These are phyloP conservation scores for Didymodactylos carnosus DNA, from an alignment of 2,888 invertebrate species.

Conservation along the genomic window DNA sequence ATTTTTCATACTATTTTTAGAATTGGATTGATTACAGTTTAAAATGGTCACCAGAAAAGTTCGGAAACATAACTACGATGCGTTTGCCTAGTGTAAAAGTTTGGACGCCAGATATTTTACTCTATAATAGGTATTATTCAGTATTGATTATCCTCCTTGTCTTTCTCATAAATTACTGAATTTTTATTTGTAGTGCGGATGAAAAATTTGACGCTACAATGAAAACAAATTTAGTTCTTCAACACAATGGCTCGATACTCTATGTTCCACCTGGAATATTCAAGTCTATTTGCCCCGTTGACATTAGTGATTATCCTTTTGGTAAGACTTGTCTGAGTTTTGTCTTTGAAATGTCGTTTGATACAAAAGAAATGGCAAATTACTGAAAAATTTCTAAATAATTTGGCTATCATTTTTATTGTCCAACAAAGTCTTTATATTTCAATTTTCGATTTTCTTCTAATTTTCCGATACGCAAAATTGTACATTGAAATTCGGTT, in stretches of 20 bases:
- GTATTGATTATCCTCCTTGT: too few species aligned
- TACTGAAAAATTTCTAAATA: too few species aligned
- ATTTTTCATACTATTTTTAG: neutral
- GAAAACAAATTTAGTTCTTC: constrained; percentile 88
- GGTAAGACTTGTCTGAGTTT: neutral
- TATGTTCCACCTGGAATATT: constrained; percentile 97
- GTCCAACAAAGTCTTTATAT: too few species aligned
- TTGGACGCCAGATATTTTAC: constrained; percentile 7
- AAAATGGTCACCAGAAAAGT: constrained; percentile 9
- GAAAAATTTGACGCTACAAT: constrained; percentile 97
- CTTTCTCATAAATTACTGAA: too few species aligned
- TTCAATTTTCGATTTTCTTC: too few species aligned
- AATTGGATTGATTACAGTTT: constrained; percentile 9
- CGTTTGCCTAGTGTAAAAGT: neutral
- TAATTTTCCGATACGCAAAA: constrained; percentile 7
- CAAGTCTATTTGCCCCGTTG: constrained; percentile 93
- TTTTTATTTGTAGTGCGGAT: constrained; percentile 46
- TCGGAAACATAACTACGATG: neutral
- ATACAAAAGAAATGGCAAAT: too few species aligned
- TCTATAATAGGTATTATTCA: neutral
- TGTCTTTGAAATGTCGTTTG: neutral
- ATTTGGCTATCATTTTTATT: too few species aligned
- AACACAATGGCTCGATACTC: constrained; percentile 75
- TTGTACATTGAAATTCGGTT: constrained; percentile 13
- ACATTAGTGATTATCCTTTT: constrained; percentile 94